Evolutionary conservation across 2,113 vertebrate species (phyloP), one percentile per base, ranked within the genome.

Genomic region (Cisticola juncidis): DNA sequence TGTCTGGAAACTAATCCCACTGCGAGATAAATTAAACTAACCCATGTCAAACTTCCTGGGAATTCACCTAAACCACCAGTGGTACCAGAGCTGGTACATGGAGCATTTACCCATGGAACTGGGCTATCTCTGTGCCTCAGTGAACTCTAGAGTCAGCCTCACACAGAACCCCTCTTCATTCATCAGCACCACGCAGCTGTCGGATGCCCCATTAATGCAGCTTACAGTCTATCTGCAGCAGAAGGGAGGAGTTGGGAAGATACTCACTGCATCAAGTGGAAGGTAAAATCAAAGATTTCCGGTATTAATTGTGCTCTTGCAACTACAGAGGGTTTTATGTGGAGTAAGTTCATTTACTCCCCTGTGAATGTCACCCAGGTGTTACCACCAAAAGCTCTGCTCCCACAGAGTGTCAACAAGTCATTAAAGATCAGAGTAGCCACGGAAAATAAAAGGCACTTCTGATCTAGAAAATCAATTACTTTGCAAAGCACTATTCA

Each of bases 1-100:
- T n/a, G 31, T 28, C 62, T 48, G 10, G 53, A 36, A 82, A 18
- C 12, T 53, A 68, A 80, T 68, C 53, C 44, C 61, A 58, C 25
- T 19, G 26, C 18, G 6, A 62, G 74, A 12, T 16, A 62, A 90
- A 4, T 81, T 71, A 53, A 88, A 85, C 29, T 11, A 81, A 53
- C 7, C 29, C 45, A 9, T 0, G 6, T 0, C 0, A 2, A 68
- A 76, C 24, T 22, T 82, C 29, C 47, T 54, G 51, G 19, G 44
- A 53, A 60, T 88, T 85, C 40, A 88, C 23, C 65, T 82, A 16
- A 77, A 61, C 53, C 4, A 7, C 19, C 40, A 31, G 61, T 62
- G 51, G 23, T 64, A 60, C 14, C 44, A 26, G 29, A 79, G 51
- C 33, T 36, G 25, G 23, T 9, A 21, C 20, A 13, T 29, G 61